A percentile compares a stretch with the other conserved stretches of the same genome.
Evolutionary conservation across 2,113 vertebrate species (phyloP).

Genomic region (Coryphaenoides rupestris): DNA sequence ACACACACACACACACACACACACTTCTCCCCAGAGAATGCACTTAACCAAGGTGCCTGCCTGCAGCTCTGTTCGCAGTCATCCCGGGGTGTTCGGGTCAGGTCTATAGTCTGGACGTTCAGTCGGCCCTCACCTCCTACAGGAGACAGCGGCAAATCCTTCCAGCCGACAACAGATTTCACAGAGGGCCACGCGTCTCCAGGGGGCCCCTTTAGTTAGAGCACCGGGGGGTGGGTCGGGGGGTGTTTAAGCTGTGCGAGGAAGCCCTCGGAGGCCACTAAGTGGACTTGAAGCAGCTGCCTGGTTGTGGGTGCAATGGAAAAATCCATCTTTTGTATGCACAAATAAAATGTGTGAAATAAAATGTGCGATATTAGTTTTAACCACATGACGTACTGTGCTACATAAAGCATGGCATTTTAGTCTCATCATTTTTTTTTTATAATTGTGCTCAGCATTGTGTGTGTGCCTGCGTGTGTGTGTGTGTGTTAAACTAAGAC

Average conservation of each 20-base stretch:
- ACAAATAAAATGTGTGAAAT: too few species aligned
- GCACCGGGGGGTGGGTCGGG: background rate
- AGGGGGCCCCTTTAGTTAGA: background rate
- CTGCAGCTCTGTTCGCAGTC: constrained; percentile 58
- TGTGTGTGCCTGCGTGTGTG: constrained; percentile 16
- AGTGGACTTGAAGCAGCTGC: too few species aligned
- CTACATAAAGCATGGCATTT: too few species aligned
- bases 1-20: too few species aligned
- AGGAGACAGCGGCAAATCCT: constrained; percentile 44
- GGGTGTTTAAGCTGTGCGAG: background rate
- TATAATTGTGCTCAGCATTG: too few species aligned
- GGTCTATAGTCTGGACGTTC: constrained; percentile 50
- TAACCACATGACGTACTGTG: too few species aligned
- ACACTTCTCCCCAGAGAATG: constrained; percentile 58
- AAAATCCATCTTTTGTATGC: too few species aligned
- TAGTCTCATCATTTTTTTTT: too few species aligned
- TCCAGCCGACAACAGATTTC: constrained; percentile 4
- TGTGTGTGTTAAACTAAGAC: background rate
- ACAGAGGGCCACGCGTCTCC: background rate
- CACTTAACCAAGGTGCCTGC: constrained; percentile 71
- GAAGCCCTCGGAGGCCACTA: background rate
- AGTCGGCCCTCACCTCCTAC: constrained; percentile 44
- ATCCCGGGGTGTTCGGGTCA: constrained; percentile 47
- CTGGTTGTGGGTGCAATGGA: background rate
- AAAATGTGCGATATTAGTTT: too few species aligned